phyloP scores from a whole-genome alignment of 1,140 invertebrate species.

The Aphidius gifuensis region DNA sequence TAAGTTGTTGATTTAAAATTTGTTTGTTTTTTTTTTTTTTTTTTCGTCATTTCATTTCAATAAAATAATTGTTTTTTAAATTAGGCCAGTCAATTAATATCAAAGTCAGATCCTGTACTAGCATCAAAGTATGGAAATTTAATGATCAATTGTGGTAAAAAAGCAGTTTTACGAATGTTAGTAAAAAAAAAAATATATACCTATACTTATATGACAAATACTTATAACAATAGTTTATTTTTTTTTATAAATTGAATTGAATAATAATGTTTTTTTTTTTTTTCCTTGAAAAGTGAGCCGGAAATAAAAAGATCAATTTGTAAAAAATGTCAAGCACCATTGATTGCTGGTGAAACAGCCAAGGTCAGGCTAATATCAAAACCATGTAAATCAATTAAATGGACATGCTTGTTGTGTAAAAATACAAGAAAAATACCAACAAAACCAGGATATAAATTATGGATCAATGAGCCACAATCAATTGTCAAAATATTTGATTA shows the following conservation, averaged over 20 bases:
- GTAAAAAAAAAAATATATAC: slow-evolving; percentile 23
- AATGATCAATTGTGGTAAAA: slow-evolving; percentile 46
- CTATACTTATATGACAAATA: slow-evolving; percentile 1
- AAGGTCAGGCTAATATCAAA: slow-evolving; percentile 44
- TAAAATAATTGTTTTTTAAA: slow-evolving; percentile 19
- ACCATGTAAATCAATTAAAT: slow-evolving; percentile 42
- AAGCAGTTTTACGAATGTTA: slow-evolving; percentile 49
- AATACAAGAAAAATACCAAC: slow-evolving; percentile 32
- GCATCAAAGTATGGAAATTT: slow-evolving; percentile 44
- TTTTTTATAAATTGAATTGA: slow-evolving; percentile 11
- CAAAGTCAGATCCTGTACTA: slow-evolving; percentile 33
- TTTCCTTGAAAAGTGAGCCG: slow-evolving; percentile 37
- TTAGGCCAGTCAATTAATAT: slow-evolving; percentile 36
- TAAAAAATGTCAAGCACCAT: slow-evolving; percentile 45
- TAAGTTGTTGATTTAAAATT: not conserved
- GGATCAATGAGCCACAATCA: slow-evolving; percentile 42
- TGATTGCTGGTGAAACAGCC: slow-evolving; percentile 51
- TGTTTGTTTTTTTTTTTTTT: no score
- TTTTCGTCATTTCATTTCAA: slow-evolving; percentile 26
- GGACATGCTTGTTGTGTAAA: slow-evolving; percentile 42
- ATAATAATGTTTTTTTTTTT: slow-evolving; percentile 11
- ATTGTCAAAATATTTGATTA: slow-evolving; percentile 42
- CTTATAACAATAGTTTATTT: slow-evolving; percentile 1
- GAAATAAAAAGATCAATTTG: slow-evolving; percentile 48
- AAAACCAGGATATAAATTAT: slow-evolving; percentile 32